Percentiles rank a stretch among this genome's conserved stretches.
Evolutionary conservation across 2,888 invertebrate genomes (phyloP).

Genomic region (Sminthurinus aureus): DNA sequence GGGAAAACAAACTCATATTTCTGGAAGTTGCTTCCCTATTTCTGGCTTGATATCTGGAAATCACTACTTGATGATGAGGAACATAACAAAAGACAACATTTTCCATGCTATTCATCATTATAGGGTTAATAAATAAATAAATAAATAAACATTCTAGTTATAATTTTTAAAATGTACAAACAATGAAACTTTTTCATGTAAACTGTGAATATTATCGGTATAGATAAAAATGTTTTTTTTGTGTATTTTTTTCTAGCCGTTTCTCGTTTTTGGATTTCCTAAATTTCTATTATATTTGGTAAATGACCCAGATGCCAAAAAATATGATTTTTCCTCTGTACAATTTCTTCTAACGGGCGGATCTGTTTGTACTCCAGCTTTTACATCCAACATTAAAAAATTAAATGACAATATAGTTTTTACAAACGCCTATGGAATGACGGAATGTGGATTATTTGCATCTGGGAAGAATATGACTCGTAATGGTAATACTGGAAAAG

Average conservation of each 20-base stretch:
- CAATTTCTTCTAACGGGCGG: constrained; percentile 46
- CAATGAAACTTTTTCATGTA: not conserved
- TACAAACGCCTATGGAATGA: not conserved
- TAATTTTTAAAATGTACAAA: not conserved
- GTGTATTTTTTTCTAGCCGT: constrained; percentile 30
- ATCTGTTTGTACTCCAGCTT: constrained; percentile 45
- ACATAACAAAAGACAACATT: not conserved
- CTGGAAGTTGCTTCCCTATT: constrained; percentile 54
- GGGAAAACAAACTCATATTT: constrained; percentile 50
- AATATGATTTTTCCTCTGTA: constrained; percentile 46
- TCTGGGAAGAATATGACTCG: not conserved
- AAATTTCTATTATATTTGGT: constrained; percentile 45
- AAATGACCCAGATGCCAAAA: constrained; percentile 36
- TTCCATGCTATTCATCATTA: not conserved
- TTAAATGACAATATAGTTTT: constrained; percentile 18
- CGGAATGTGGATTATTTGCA: not conserved
- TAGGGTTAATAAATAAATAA: not conserved
- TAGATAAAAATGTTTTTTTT: not conserved
- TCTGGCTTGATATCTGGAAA: constrained; percentile 51
- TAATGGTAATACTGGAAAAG: not conserved
- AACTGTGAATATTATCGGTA: not conserved
- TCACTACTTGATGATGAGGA: not conserved
- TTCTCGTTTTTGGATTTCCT: constrained; percentile 48
- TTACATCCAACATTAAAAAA: constrained; percentile 36
- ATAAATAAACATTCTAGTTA: not conserved